A percentile compares a stretch with the other conserved stretches of the same genome.
Conservation (phyloP, 2,113 vertebrate genomes). For the Cheilinus undulatus region DNA sequence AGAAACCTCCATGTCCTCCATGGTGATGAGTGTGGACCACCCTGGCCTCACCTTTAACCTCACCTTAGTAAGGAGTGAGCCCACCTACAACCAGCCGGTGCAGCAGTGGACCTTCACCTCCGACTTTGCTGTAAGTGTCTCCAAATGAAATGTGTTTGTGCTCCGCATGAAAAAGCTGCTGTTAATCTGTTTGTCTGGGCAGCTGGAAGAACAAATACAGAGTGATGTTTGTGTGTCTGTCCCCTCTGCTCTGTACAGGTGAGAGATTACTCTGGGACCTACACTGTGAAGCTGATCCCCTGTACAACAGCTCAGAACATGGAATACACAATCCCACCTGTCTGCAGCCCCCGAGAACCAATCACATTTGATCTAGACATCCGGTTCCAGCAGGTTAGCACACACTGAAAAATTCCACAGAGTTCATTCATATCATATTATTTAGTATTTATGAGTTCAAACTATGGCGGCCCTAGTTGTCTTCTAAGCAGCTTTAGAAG, state of each 20-base stretch:
- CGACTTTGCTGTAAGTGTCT: slow-evolving; percentile 90
- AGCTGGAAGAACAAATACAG: background rate
- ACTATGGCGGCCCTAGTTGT: too few species aligned
- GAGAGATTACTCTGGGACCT: slow-evolving; percentile 94
- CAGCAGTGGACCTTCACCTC: slow-evolving; percentile 96
- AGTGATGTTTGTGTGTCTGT: background rate
- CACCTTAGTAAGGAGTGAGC: slow-evolving; percentile 87
- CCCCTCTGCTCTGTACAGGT: slow-evolving; percentile 79
- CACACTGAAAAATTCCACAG: too few species aligned
- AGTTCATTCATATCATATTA: too few species aligned
- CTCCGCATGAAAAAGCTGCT: background rate
- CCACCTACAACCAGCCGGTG: slow-evolving; percentile 89
- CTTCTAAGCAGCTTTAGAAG: too few species aligned
- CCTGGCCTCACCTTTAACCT: slow-evolving; percentile 91
- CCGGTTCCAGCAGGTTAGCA: slow-evolving; percentile 97
- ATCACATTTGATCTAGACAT: slow-evolving; percentile 93
- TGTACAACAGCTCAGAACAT: slow-evolving; percentile 87
- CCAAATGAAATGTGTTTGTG: background rate
- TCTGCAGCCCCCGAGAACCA: slow-evolving; percentile 90
- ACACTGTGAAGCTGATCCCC: slow-evolving; percentile 89
- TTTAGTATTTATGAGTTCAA: too few species aligned
- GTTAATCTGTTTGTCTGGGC: background rate
- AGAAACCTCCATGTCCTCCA: slow-evolving; percentile 85
- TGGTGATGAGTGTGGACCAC: slow-evolving; percentile 89
- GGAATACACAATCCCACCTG: slow-evolving; percentile 87